Evolutionary conservation across 2,888 invertebrate species (phyloP).

Genomic region (Phyto melanocephala): DNA sequence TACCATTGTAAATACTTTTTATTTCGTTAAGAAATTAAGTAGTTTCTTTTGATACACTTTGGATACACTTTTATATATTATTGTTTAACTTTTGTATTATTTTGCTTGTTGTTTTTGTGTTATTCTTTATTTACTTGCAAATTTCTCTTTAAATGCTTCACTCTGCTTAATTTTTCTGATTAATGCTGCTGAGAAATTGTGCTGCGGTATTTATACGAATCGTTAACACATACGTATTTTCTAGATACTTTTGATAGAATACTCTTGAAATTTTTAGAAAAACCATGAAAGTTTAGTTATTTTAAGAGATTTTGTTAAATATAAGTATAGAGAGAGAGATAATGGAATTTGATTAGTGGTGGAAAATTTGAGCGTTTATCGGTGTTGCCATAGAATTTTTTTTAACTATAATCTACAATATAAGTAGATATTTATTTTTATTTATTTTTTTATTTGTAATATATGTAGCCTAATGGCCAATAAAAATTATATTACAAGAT

Average conservation of each 20-base stretch:
- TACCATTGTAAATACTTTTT: slow-evolving; percentile 75
- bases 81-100: neutral
- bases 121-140: slow-evolving; percentile 2
- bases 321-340: too few species aligned
- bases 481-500: too few species aligned
- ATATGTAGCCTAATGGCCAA: too few species aligned
- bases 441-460: too few species aligned
- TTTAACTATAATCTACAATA: too few species aligned
- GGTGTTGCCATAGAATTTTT: too few species aligned
- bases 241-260: slow-evolving; percentile 55
- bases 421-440: too few species aligned
- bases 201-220: slow-evolving; percentile 58
- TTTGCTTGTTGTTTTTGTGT: neutral
- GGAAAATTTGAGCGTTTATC: too few species aligned
- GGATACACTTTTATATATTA: too few species aligned
- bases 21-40: neutral
- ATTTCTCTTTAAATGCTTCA: slow-evolving; percentile 13
- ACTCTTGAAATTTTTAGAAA: slow-evolving; percentile 38
- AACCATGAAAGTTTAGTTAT: neutral
- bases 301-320: too few species aligned
- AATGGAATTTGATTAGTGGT: too few species aligned
- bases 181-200: slow-evolving; percentile 44
- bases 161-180: slow-evolving; percentile 45
- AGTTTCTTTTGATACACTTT: neutral
- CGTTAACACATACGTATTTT: slow-evolving; percentile 30